Conservation (phyloP, 1,140 invertebrate species). For the Dysdera silvatica region DNA sequence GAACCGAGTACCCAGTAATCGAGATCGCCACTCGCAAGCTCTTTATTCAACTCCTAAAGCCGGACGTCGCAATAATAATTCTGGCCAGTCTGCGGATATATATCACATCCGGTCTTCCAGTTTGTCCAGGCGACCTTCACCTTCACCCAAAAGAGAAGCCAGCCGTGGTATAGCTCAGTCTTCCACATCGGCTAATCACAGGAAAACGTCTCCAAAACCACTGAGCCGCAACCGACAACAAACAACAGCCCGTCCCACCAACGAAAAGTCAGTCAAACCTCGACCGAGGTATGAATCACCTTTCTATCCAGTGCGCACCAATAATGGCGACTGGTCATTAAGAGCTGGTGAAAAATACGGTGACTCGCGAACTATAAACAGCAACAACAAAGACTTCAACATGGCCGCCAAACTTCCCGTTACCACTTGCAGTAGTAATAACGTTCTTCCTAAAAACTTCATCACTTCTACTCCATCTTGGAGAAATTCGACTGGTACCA, state of each 20-base stretch:
- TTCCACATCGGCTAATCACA: too few species aligned
- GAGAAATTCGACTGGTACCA: too few species aligned
- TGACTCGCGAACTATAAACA: neutral
- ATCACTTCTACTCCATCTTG: too few species aligned
- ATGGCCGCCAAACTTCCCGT: too few species aligned
- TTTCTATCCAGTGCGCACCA: constrained; percentile 4
- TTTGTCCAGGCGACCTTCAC: constrained; percentile 7
- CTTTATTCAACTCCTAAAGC: constrained; percentile 8
- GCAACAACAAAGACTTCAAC: too few species aligned
- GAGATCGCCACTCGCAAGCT: constrained; percentile 11
- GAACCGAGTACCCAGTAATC: neutral
- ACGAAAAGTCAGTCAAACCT: constrained; percentile 2
- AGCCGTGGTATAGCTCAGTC: too few species aligned
- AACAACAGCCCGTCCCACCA: too few species aligned
- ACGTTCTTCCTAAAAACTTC: too few species aligned
- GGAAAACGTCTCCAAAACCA: too few species aligned
- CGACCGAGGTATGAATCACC: constrained; percentile 24
- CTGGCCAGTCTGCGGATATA: neutral
- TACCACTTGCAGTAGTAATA: too few species aligned
- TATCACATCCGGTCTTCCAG: constrained; percentile 16
- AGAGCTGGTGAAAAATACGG: constrained; percentile 17
- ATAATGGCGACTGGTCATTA: constrained; percentile 2
- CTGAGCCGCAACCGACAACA: too few species aligned
- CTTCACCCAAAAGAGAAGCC: constrained; percentile 12
- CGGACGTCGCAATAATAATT: neutral